A percentile compares a stretch with the other conserved stretches of the same genome.
Evolutionary conservation across 2,797 vertebrate species (phyloP).

Genomic region (Enteromius treurensis): DNA sequence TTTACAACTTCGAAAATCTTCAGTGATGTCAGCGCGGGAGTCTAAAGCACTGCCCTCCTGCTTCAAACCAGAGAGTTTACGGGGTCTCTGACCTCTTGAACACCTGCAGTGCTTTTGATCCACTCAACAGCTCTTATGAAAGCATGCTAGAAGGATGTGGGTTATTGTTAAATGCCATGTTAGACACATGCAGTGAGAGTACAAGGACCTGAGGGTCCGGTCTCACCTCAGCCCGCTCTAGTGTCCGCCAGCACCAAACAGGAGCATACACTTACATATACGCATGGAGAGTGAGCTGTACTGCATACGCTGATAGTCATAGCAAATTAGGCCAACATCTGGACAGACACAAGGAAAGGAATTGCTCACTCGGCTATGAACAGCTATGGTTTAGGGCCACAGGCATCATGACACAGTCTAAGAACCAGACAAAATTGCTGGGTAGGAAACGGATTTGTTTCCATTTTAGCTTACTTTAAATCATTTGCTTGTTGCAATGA

Average conservation of each 20-base stretch:
- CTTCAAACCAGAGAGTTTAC: constrained; percentile 1
- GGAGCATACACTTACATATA: constrained; percentile 50
- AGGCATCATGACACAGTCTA: constrained; percentile 59
- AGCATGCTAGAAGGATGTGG: constrained; percentile 20
- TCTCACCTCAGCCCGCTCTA: constrained; percentile 20
- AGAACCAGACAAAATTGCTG: constrained; percentile 57
- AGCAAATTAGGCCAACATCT: constrained; percentile 81
- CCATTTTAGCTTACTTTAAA: not conserved
- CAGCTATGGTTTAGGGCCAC: constrained; percentile 64
- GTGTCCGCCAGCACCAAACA: constrained; percentile 58
- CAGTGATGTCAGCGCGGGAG: not conserved
- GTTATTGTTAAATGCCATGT: constrained; percentile 29
- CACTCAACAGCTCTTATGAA: constrained; percentile 26
- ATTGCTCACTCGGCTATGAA: constrained; percentile 73
- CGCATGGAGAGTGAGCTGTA: constrained; percentile 66
- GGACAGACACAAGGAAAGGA: constrained; percentile 69
- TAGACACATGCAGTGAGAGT: not conserved
- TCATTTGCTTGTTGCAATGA: not conserved
- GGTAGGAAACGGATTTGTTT: constrained; percentile 39
- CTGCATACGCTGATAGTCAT: constrained; percentile 71
- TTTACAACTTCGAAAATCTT: not conserved
- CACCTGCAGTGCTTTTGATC: constrained; percentile 23
- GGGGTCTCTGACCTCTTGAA: constrained; percentile 13
- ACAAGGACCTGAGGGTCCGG: not conserved
- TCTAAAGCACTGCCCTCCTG: not conserved